Percentiles rank a stretch among this genome's conserved stretches.
Conservation (phyloP, 2,797 vertebrate species). For the Heliangelus exortis region DNA sequence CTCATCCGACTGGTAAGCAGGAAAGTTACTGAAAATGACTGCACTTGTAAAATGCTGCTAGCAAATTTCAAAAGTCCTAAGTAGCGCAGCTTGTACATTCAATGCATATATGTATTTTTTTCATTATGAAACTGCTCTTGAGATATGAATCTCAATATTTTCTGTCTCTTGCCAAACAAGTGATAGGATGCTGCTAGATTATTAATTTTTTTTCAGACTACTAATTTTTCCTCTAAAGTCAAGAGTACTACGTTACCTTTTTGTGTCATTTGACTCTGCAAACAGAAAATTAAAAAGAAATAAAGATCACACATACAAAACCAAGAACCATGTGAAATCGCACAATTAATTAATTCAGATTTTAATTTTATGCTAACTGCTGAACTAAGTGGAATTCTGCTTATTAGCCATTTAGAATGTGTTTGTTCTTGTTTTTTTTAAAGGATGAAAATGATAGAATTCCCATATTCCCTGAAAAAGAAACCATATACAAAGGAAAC, state of each 20-base stretch:
- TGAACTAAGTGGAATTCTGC: neutral
- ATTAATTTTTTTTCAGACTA: neutral
- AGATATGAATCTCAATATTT: neutral
- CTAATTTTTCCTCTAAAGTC: neutral
- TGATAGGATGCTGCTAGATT: neutral
- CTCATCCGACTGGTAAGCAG: slow-evolving; percentile 1
- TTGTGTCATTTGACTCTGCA: neutral
- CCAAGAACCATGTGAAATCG: neutral
- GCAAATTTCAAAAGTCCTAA: neutral
- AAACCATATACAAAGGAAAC: neutral
- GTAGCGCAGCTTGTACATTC: neutral
- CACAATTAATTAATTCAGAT: neutral
- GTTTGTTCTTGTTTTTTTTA: neutral
- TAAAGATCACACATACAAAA: neutral
- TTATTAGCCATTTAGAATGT: neutral
- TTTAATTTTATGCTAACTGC: neutral
- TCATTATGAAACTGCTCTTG: neutral
- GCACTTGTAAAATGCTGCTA: neutral
- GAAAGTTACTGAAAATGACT: neutral
- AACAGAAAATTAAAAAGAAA: neutral
- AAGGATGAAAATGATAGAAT: neutral
- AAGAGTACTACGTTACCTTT: neutral
- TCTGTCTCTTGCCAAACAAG: neutral
- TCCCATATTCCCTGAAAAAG: neutral
- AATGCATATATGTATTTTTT: neutral